Evolutionary conservation across 2,113 vertebrate species (phyloP).

Genomic region (Theropithecus gelada): DNA sequence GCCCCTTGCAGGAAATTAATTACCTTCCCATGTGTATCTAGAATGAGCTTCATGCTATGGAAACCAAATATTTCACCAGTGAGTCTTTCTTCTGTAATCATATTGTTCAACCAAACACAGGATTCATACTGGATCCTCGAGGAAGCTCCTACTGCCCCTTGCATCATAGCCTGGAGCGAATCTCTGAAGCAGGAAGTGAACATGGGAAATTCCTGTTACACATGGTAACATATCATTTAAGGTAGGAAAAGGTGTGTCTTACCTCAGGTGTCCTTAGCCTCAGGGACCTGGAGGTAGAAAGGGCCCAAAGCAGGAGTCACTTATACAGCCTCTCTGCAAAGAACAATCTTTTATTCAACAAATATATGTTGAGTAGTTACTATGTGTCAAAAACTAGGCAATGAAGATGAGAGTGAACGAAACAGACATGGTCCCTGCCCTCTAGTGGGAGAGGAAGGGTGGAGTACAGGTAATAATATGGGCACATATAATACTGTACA

Average conservation of each 20-base stretch:
- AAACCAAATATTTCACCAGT: conserved; percentile 30
- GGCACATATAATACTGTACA: background rate
- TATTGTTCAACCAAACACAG: conserved; percentile 10
- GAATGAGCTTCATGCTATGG: background rate
- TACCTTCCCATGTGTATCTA: background rate
- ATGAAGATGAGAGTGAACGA: background rate
- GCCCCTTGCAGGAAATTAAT: background rate
- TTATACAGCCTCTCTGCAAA: background rate
- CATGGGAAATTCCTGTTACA: background rate
- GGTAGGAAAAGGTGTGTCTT: background rate
- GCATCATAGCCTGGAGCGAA: background rate
- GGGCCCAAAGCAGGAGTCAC: background rate
- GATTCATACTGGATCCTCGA: background rate
- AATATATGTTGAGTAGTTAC: background rate
- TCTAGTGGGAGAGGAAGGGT: background rate
- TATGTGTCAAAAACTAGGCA: background rate
- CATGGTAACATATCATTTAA: background rate
- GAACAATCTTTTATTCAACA: background rate
- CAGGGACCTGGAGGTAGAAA: background rate
- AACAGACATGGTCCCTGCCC: background rate
- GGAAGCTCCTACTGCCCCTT: background rate
- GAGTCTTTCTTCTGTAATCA: conserved; percentile 19
- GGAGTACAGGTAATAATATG: background rate
- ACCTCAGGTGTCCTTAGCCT: background rate
- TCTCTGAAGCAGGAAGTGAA: conserved; percentile 46